Conservation (phyloP, 2,888 invertebrate genomes). For the Epistrophella euchroma region DNA sequence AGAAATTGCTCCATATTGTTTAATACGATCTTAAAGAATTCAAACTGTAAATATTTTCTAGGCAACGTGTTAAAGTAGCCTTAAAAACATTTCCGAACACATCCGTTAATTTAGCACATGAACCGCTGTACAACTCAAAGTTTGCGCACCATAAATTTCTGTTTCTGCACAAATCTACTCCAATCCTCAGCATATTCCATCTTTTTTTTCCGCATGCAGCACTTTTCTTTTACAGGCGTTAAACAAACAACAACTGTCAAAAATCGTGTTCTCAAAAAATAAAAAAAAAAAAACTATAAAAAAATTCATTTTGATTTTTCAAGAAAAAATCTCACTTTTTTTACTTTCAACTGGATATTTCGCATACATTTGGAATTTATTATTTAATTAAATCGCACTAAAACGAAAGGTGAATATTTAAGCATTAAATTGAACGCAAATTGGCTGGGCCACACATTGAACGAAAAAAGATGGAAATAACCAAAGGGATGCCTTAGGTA, state of each 20-base stretch:
- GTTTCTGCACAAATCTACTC: constrained; percentile 62
- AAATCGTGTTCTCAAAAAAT: constrained; percentile 77
- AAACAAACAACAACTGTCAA: constrained; percentile 79
- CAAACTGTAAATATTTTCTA: too few relatives aligned
- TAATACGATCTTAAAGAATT: too few relatives aligned
- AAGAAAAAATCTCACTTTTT: constrained; percentile 74
- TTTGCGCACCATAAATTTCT: constrained; percentile 32
- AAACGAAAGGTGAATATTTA: constrained; percentile 73
- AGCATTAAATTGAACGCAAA: constrained; percentile 56
- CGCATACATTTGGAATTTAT: constrained; percentile 73
- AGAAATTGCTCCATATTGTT: too few relatives aligned
- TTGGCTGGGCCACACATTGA: constrained; percentile 41
- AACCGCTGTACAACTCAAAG: constrained; percentile 47
- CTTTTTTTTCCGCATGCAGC: constrained; percentile 58
- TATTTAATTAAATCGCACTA: constrained; percentile 62
- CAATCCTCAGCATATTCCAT: constrained; percentile 42
- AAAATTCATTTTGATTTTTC: constrained; percentile 74
- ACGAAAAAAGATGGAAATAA: constrained; percentile 65
- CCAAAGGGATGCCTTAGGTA: constrained; percentile 82
- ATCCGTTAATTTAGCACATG: neutral
- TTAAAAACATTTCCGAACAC: neutral
- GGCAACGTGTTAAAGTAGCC: too few relatives aligned
- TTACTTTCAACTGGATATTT: constrained; percentile 73
- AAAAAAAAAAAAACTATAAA: constrained; percentile 68
- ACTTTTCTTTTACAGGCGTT: constrained; percentile 77